Evolutionary conservation across 2,113 vertebrate species (phyloP), one percentile per base, ranked within the genome.

Genomic region (Jaculus jaculus): DNA sequence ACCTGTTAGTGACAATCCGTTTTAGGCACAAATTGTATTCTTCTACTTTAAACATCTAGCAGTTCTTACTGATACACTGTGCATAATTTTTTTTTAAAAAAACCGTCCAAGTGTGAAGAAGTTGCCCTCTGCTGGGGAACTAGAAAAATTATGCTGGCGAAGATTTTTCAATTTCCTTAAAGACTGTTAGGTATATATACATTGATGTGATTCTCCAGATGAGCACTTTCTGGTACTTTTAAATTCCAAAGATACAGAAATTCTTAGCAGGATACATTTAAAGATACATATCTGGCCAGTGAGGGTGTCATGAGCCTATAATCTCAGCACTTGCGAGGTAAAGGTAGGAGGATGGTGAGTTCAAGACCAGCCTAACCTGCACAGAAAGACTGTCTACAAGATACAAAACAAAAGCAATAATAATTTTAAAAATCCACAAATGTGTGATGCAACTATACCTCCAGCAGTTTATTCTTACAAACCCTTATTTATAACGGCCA

Each of bases 61-160:
- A n/a, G 7, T 93, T 93, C 79, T 95, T 94, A 66, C 34, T 32
- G 71, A 84, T 73, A 23, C 5, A 2, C 30, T 85, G 4, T 89
- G 72, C 23, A 23, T 60, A 54, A n/a, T 60, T 87, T 58, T 93
- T 85, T 84, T 83, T 65, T 3, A n/a, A 47, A 47, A 47, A 47
- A 87, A 82, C 71, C 84, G 65, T 85, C 93, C 65, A 60, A 77
- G 85, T 90, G 97, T 98, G 97, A 91, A 93, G 84, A 96, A 97
- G 97, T 97, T 98, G 98, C 98, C 98, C 98, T 98, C 98, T 98
- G 97, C 98, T 98, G 98, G 98, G 95, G 96, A 97, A 91, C 78
- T 89, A 37, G 96, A 93, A 95, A 96, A 97, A 96, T 87, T 92
- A 93, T 87, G 54, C 16, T 96, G 74, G 20, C 7, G 5, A 39